Percentiles rank a stretch among this genome's conserved stretches.
Evolutionary conservation across 2,888 invertebrate species (phyloP).

Genomic region (Epsilonema sp.): DNA sequence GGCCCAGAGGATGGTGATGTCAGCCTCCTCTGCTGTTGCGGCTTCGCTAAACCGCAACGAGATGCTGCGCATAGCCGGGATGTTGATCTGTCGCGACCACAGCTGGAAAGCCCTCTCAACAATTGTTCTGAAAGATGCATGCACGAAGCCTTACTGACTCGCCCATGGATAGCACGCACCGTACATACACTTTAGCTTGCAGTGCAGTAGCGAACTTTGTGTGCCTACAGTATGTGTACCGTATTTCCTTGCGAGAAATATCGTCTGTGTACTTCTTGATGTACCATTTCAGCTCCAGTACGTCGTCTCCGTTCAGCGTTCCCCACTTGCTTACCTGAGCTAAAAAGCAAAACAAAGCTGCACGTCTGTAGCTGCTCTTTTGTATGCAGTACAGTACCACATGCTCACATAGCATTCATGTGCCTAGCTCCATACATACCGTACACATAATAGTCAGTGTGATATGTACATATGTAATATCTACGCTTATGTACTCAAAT

Average conservation of each 20-base stretch:
- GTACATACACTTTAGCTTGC: no score
- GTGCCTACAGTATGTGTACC: conserved; percentile 13
- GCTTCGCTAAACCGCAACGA: conserved; percentile 24
- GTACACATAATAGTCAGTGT: neutral
- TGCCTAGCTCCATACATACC: no score
- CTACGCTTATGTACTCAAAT: no score
- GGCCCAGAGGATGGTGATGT: conserved; percentile 53
- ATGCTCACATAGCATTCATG: no score
- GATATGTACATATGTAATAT: neutral
- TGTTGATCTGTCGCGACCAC: conserved; percentile 41
- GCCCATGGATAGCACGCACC: no score
- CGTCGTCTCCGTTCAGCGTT: conserved; percentile 1
- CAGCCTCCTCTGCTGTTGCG: conserved; percentile 40
- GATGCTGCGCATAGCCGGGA: conserved; percentile 44
- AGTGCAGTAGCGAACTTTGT: no score
- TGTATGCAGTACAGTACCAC: no score
- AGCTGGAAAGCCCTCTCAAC: conserved; percentile 41
- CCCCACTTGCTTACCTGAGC: conserved; percentile 8
- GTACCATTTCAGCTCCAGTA: conserved; percentile 9
- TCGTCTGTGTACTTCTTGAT: conserved; percentile 24
- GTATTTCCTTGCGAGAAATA: conserved; percentile 16
- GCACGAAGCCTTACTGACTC: no score
- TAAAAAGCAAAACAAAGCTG: conserved; percentile 5
- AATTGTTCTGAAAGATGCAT: conserved; percentile 15
- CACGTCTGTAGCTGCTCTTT: no score